Conservation (phyloP, 2,888 invertebrate species). For the Formica aserva region DNA sequence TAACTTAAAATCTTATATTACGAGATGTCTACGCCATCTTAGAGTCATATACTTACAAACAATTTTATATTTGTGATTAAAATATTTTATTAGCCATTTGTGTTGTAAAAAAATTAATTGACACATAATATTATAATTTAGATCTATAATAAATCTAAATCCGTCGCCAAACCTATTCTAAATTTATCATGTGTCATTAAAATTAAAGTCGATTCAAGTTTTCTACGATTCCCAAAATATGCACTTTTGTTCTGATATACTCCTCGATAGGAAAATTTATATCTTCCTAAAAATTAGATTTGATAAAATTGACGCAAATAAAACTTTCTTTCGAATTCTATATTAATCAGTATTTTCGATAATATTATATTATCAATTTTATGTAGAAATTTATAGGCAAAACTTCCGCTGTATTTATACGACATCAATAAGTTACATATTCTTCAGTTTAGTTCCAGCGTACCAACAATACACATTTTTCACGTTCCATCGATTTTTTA, state of each 20-base stretch:
- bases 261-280: background rate
- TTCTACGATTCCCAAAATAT: background rate
- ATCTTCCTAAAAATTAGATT: background rate
- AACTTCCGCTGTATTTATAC: background rate
- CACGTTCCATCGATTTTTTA: background rate
- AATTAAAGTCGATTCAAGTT: background rate
- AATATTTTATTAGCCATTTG: background rate
- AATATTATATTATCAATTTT: background rate
- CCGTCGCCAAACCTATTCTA: background rate
- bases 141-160: background rate
- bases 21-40: background rate
- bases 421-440: constrained; percentile 6
- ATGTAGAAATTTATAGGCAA: background rate
- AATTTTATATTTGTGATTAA: constrained; percentile 3
- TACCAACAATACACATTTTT: background rate
- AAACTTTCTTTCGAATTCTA: background rate
- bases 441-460: background rate
- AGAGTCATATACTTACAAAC: background rate
- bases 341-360: background rate
- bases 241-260: background rate
- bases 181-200: background rate
- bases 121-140: background rate
- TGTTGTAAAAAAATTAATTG: background rate
- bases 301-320: background rate
- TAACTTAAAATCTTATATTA: background rate